A percentile compares a stretch with the other conserved stretches of the same genome.
Conservation (phyloP, 2,113 vertebrate genomes). For the Callionymus lyra region DNA sequence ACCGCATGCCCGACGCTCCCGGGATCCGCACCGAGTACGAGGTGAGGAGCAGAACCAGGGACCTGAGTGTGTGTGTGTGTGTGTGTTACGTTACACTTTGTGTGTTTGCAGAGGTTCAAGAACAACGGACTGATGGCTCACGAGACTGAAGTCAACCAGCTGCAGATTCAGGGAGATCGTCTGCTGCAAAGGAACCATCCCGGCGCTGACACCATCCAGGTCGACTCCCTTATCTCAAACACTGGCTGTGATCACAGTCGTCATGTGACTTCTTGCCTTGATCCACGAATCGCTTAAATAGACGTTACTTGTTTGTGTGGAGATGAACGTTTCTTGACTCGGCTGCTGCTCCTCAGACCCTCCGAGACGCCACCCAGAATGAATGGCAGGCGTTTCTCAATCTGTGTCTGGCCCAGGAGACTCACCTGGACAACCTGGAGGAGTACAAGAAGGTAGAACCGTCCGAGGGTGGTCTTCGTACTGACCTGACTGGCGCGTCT, state of each 20-base stretch:
- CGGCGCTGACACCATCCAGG: constrained; percentile 71
- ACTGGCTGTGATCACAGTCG: no score
- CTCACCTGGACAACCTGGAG: constrained; percentile 78
- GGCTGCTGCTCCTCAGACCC: constrained; percentile 57
- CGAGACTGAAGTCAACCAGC: constrained; percentile 73
- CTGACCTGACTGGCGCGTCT: neutral
- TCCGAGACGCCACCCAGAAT: constrained; percentile 71
- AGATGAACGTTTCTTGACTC: no score
- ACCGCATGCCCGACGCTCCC: constrained; percentile 70
- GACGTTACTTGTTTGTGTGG: no score
- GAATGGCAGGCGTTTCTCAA: constrained; percentile 93
- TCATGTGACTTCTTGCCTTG: no score
- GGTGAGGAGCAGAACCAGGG: constrained; percentile 62
- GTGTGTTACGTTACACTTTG: neutral
- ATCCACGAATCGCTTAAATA: no score
- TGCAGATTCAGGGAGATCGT: constrained; percentile 74
- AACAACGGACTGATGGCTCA: constrained; percentile 71
- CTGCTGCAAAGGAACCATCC: constrained; percentile 77
- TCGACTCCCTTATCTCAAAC: constrained; percentile 22
- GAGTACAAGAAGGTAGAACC: constrained; percentile 76
- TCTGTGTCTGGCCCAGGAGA: constrained; percentile 86
- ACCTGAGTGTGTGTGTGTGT: no score
- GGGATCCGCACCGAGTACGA: constrained; percentile 76
- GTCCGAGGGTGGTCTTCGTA: neutral
- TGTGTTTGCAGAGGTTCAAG: constrained; percentile 77